These are phyloP conservation scores for Macrobrachium nipponense DNA, from an alignment of 1,140 invertebrate genomes.

Conservation along the genomic window DNA sequence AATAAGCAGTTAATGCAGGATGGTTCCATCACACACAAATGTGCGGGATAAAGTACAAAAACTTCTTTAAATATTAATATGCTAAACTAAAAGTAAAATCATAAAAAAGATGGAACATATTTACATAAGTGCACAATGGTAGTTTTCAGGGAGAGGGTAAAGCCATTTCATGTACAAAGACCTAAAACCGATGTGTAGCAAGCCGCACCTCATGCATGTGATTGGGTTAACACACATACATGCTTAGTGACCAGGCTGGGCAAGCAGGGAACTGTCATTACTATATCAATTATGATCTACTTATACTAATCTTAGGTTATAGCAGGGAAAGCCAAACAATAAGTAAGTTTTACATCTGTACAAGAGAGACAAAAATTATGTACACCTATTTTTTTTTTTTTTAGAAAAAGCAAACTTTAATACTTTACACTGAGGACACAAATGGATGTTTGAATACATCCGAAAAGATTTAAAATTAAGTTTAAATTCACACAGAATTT, in stretches of 20 bases:
- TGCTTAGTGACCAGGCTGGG: slow-evolving; percentile 57
- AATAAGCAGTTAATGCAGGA: slow-evolving; percentile 50
- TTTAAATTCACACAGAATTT: too few relatives aligned
- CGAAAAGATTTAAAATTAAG: too few relatives aligned
- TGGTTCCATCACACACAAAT: slow-evolving; percentile 22
- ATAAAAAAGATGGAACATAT: slow-evolving; percentile 19
- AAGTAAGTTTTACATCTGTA: too few relatives aligned
- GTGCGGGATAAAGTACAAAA: slow-evolving; percentile 2
- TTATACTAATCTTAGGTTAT: too few relatives aligned
- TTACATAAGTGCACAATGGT: not conserved
- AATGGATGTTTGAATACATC: too few relatives aligned
- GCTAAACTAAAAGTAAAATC: slow-evolving; percentile 12
- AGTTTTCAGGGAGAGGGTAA: not conserved
- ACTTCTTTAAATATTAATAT: slow-evolving; percentile 19
- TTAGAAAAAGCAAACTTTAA: too few relatives aligned
- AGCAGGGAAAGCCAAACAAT: too few relatives aligned
- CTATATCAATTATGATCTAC: too few relatives aligned
- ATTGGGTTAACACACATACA: slow-evolving; percentile 58
- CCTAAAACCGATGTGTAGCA: slow-evolving; percentile 36
- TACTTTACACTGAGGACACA: too few relatives aligned
- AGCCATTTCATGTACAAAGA: not conserved
- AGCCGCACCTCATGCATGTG: slow-evolving; percentile 57
- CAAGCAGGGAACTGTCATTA: slow-evolving; percentile 41
- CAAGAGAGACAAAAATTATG: too few relatives aligned
- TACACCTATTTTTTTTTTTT: too few relatives aligned